phyloP scores from a whole-genome alignment of 1,140 invertebrate species.

The Bombus balteatus region DNA sequence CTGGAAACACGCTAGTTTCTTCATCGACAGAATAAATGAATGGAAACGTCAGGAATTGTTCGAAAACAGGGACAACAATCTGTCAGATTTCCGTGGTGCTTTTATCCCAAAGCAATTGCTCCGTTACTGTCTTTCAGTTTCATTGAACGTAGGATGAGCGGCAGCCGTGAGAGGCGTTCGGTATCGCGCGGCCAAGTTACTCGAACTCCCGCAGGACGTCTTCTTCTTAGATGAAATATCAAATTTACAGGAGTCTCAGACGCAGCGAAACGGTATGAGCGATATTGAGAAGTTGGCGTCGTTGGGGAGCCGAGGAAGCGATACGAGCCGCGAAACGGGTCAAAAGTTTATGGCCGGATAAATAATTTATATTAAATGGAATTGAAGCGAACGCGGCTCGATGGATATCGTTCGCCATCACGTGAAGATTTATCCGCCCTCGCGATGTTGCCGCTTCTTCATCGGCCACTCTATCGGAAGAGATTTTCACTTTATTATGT shows the following conservation, averaged over 20 bases:
- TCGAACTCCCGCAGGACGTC: constrained; percentile 38
- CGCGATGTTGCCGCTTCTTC: background rate
- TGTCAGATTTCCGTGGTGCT: background rate
- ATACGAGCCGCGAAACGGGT: constrained; percentile 49
- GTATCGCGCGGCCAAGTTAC: constrained; percentile 12
- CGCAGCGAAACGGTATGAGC: constrained; percentile 18
- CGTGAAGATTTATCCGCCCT: constrained; percentile 27
- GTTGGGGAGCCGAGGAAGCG: background rate
- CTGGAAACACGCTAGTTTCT: background rate
- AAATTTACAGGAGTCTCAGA: constrained; percentile 44
- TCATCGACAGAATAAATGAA: background rate
- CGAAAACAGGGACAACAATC: background rate
- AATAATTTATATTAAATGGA: constrained; percentile 56
- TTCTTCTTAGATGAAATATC: constrained; percentile 48
- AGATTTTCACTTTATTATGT: constrained; percentile 43
- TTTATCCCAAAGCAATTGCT: background rate
- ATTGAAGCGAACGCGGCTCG: constrained; percentile 21
- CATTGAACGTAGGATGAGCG: background rate
- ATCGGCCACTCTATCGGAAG: background rate
- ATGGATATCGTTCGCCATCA: background rate
- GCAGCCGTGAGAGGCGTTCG: background rate
- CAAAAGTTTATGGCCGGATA: constrained; percentile 50
- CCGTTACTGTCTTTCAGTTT: constrained; percentile 10
- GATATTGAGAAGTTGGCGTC: constrained; percentile 37
- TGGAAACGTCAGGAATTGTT: background rate